These are phyloP conservation scores for Xanthorhoe designata DNA, from an alignment of 2,888 invertebrate species.

Conservation along the genomic window DNA sequence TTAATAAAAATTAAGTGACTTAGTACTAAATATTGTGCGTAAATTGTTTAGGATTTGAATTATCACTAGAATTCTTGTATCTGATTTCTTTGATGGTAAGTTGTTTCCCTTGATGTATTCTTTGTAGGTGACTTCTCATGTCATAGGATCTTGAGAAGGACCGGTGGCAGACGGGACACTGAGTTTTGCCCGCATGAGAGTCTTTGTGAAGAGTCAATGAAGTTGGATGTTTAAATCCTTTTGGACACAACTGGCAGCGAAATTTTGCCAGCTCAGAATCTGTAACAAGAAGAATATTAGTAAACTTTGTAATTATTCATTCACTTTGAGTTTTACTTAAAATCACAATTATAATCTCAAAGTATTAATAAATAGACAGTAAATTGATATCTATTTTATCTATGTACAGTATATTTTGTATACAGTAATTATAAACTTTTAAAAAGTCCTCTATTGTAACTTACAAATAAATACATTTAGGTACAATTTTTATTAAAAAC, in stretches of 20 bases:
- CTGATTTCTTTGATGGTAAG: constrained; percentile 81
- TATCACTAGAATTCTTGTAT: constrained; percentile 76
- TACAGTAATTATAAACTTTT: too few species aligned
- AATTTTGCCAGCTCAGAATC: constrained; percentile 86
- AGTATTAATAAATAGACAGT: too few species aligned
- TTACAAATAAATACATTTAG: too few species aligned
- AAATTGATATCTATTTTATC: too few species aligned
- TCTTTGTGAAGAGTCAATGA: constrained; percentile 87
- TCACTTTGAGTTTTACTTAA: too few species aligned
- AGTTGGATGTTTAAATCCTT: constrained; percentile 87
- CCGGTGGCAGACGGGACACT: constrained; percentile 86
- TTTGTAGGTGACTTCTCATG: constrained; percentile 86
- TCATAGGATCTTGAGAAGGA: constrained; percentile 87
- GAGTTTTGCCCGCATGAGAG: constrained; percentile 87
- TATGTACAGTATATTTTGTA: too few species aligned
- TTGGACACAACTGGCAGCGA: constrained; percentile 87
- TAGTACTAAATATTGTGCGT: constrained; percentile 73
- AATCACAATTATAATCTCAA: too few species aligned
- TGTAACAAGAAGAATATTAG: constrained; percentile 54
- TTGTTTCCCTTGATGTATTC: constrained; percentile 86
- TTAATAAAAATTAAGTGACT: constrained; percentile 17
- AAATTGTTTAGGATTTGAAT: constrained; percentile 71
- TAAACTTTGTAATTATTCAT: too few species aligned
- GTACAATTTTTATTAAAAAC: background rate
- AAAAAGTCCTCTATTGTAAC: too few species aligned